Conservation (phyloP, 2,113 vertebrate species). For the Cervus canadensis region DNA sequence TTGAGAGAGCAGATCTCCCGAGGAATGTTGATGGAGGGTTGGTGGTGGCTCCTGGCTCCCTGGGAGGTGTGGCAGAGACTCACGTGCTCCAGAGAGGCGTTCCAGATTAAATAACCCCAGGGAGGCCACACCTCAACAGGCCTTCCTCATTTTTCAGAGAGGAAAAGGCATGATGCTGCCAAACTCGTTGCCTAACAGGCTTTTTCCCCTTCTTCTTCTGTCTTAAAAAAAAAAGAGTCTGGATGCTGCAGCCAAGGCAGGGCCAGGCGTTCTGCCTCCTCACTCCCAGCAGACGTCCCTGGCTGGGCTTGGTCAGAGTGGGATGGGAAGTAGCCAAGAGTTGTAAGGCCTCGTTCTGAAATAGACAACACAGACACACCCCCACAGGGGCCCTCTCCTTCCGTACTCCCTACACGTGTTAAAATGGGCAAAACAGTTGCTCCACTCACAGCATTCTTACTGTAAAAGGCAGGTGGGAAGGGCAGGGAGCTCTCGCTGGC, state of each 20-base stretch:
- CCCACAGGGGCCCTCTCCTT: rapidly evolving
- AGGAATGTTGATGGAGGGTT: slow-evolving; percentile 32
- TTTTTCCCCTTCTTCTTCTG: neutral
- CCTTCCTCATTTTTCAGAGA: slow-evolving; percentile 41
- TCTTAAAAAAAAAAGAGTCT: neutral
- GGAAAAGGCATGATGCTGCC: slow-evolving; percentile 21
- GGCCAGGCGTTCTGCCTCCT: neutral
- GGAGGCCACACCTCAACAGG: slow-evolving; percentile 34
- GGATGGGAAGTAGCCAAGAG: neutral
- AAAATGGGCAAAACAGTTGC: rapidly evolving
- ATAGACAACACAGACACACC: neutral
- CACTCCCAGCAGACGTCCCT: neutral
- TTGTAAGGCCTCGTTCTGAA: neutral
- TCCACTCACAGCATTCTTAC: rapidly evolving
- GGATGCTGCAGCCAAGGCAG: neutral
- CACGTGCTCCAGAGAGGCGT: neutral
- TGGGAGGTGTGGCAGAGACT: neutral
- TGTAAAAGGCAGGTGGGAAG: neutral
- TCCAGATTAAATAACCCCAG: slow-evolving; percentile 57
- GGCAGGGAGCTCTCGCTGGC: rapidly evolving
- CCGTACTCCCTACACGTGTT: neutral
- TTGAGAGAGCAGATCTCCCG: neutral
- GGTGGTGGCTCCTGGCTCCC: slow-evolving; percentile 5
- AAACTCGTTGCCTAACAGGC: slow-evolving; percentile 34
- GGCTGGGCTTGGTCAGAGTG: rapidly evolving